Base-by-base conservation (phyloP, 2,797 vertebrate species). In the Poeciliopsis presidionis region DNA sequence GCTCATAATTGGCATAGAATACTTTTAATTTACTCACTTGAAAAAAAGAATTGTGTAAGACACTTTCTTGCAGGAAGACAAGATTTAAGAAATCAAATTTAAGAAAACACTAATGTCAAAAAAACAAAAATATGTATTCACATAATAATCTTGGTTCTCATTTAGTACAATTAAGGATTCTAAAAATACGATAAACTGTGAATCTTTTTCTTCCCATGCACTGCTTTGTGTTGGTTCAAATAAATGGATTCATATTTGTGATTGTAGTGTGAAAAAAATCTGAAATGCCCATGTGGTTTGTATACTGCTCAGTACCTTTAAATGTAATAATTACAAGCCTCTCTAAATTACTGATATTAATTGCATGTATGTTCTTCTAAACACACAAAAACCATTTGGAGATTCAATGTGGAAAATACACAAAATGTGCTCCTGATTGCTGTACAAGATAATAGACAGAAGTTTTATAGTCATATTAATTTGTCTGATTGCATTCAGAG, bases 401-500 rank as follows among this genome's bases (percentile, higher is more conserved):
- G 59, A 63, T 20, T 36, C 18, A 8, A 36, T 36, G 12, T 63
- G 16, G 59, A 36, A 20, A 20, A 65, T 65, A 39, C 39, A 22
- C 61, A 39, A 65, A 36, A 39, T 39, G 59, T 1, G 4, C 36
- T 22, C 30, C 7, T 25, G 20, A 67, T 41, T 67, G 2, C 8
- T 22, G 39, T 22, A 22, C 63, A 41, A 39, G 63, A 67, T 25
- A 25, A 67, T 41, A 41, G 4, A 67, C 8, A 22, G 30, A 28
- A 0, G 1, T 61, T 75, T 41, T 46, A 30, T 59, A 13, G 16
- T 47, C 22, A 6, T 76, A 25, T 69, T 47, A 4, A 22, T 63
- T 36, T 49, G 14, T 70, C 18, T 72, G 51, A 84, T 4, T 73
- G 41, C 75, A 22, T 67, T 61, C 69, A 53, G 5, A 46, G 43